Base-by-base conservation (phyloP, 64 coral and sea anemone genomes). In the Hydrozoanthus tunicans region DNA sequence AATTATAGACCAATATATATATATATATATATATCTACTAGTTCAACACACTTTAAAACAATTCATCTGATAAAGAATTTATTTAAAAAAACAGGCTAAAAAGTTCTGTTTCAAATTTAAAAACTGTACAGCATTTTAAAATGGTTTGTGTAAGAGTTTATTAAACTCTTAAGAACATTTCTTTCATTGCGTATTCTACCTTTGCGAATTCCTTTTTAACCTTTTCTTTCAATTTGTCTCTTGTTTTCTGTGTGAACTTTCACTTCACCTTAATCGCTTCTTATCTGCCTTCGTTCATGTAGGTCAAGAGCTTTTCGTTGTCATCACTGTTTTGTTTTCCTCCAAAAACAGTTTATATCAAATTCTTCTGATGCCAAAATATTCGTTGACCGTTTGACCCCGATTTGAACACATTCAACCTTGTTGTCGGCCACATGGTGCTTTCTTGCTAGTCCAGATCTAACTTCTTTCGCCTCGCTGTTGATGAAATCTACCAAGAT, bases 301-400 rank as follows among this genome's bases (percentile, higher is more conserved):
- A 76, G 11, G 56, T 81, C 52, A 67, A 77, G 17, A 65, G 57
- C 32, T 57, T 81, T 61, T 81, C 55, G 59, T 12, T 61, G 8
- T 43, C 79, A 81, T 81, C 72, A 53, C 72, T 65, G 12, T 77
- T 17, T 89, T 43, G 32, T 43, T 43, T 79, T 93, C 64, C 63
- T 93, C 58, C 70, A 88, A 86, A 93, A 70, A 13, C 82, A 82
- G 56, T 83, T 63, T 15, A 93, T 57, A 62, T 88, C 59, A 54
- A 89, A 57, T 59, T 81, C 91, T 64, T 93, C 64, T 65, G 81
- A 77, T 23, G 64, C 78, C 20, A 93, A 43, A 79, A 67, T 74
- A 89, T 70, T 93, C 91, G 68, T 86, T 93, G n/a, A 93, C 73
- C 56, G 88, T 73, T 74, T 93, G 82, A 6, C 91, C 92, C 14